Percentiles rank a stretch among this genome's conserved stretches.
phyloP scores from a whole-genome alignment of 2,888 invertebrate species.

The Agonopterix heracliana region DNA sequence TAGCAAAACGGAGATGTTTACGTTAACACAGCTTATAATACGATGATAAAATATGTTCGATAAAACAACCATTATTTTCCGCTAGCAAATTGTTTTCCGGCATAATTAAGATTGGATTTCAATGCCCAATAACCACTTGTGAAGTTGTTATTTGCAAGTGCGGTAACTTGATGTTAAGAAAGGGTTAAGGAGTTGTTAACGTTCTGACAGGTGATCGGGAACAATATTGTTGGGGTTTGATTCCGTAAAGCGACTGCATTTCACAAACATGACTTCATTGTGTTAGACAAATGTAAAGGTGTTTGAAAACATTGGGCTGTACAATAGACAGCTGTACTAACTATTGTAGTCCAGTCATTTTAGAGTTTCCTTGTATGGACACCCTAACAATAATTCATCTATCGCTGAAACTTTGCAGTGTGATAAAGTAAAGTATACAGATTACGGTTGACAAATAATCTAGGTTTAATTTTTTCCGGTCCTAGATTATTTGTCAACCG shows the following conservation, averaged over 20 bases:
- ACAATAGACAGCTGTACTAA: conserved; percentile 11
- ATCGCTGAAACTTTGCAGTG: too few relatives aligned
- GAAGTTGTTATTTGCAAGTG: conserved; percentile 17
- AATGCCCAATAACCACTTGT: conserved; percentile 48
- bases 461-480: too few relatives aligned
- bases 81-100: conserved; percentile 63
- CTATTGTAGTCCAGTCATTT: too few relatives aligned
- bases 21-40: conserved; percentile 34
- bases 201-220: conserved; percentile 44
- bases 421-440: too few relatives aligned
- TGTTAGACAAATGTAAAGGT: conserved; percentile 20
- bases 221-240: conserved; percentile 36
- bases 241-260: conserved; percentile 28
- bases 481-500: too few relatives aligned
- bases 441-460: too few relatives aligned
- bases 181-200: conserved; percentile 27
- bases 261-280: conserved; percentile 42
- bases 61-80: conserved; percentile 43
- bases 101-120: conserved; percentile 66
- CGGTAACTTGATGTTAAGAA: conserved; percentile 27
- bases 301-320: conserved; percentile 13
- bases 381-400: too few relatives aligned
- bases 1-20: conserved; percentile 42
- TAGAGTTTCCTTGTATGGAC: too few relatives aligned
- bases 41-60: conserved; percentile 49